These are phyloP conservation scores for Epistrophe grossulariae DNA, from an alignment of 2,888 invertebrate genomes.

Conservation along the genomic window DNA sequence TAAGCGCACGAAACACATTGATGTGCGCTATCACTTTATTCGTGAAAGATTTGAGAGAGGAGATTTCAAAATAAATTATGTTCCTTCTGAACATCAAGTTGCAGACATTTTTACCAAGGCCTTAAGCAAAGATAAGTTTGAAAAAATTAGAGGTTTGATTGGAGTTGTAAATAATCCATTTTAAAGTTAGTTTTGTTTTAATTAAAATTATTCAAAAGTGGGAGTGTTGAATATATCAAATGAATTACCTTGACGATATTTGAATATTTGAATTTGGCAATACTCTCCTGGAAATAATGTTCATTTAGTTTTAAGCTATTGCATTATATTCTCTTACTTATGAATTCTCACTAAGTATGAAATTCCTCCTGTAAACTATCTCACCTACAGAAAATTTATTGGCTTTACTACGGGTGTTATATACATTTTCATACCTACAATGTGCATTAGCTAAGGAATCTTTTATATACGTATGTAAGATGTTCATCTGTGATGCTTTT, in stretches of 20 bases:
- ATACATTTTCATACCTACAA: conserved; percentile 4
- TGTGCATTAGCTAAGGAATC: neutral
- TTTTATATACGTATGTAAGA: neutral
- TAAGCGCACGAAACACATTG: no score
- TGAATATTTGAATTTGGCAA: no score
- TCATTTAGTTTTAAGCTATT: no score
- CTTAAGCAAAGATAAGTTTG: conserved; percentile 1
- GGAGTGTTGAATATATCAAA: neutral
- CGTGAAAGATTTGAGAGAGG: conserved; percentile 47
- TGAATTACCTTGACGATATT: neutral
- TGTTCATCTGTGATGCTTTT: neutral
- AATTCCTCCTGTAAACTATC: no score
- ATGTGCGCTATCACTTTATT: conserved; percentile 67
- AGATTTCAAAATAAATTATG: conserved; percentile 48
- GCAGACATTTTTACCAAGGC: conserved; percentile 14
- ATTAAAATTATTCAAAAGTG: neutral
- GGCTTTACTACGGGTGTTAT: neutral
- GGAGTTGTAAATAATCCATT: neutral
- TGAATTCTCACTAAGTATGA: no score
- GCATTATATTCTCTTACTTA: no score
- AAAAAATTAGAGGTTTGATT: neutral
- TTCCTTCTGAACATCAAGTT: conserved; percentile 47
- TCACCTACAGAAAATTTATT: neutral
- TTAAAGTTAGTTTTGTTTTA: neutral
- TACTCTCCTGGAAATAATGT: no score